Conservation (phyloP, 2,797 vertebrate species). For the Phoxinus dragarum region DNA sequence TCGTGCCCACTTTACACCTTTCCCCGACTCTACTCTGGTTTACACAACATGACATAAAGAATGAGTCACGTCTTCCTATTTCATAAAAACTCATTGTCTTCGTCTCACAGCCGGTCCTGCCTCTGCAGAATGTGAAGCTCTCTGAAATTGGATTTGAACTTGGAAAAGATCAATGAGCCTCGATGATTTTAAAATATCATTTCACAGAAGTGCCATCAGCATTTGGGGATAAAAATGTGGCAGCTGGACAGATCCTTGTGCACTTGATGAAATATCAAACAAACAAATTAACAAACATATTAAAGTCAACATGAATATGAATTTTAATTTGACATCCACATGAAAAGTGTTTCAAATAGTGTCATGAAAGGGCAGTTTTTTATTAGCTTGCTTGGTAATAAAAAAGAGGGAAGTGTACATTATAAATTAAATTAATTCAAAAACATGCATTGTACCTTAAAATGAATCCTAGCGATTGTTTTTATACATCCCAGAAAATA, state of each 20-base stretch:
- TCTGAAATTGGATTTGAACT: constrained; percentile 17
- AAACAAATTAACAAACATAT: not conserved
- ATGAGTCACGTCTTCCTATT: constrained; percentile 31
- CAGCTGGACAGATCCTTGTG: not conserved
- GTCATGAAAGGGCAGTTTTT: too few relatives aligned
- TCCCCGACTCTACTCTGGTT: not conserved
- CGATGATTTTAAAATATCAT: constrained; percentile 7
- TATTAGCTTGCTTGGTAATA: too few relatives aligned
- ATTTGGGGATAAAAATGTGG: constrained; percentile 19
- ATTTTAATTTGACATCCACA: too few relatives aligned
- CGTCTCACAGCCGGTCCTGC: not conserved
- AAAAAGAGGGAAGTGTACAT: too few relatives aligned
- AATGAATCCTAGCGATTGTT: too few relatives aligned
- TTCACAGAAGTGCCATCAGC: constrained; percentile 38
- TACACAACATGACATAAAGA: constrained; percentile 18
- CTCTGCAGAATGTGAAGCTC: not conserved
- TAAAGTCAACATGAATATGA: not conserved
- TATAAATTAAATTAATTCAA: too few relatives aligned
- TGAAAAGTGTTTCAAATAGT: too few relatives aligned
- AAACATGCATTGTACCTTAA: not conserved
- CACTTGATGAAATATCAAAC: not conserved
- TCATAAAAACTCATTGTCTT: constrained; percentile 5
- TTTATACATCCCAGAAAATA: not conserved
- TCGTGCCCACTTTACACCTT: not conserved
- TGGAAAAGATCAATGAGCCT: constrained; percentile 42